phyloP scores from a whole-genome alignment of 2,113 vertebrate species.

The Symphodus melops region DNA sequence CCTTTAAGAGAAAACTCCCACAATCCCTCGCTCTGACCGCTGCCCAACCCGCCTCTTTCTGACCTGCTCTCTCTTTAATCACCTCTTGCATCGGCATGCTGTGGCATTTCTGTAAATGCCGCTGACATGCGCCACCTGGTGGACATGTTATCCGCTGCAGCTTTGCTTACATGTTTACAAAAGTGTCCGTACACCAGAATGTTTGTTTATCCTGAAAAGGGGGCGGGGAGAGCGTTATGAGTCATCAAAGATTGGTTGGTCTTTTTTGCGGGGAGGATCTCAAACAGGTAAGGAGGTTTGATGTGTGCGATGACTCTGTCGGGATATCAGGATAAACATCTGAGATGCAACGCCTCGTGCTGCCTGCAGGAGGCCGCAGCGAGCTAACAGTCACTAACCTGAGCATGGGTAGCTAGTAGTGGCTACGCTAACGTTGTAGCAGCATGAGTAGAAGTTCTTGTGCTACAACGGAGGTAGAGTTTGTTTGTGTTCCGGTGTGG shows the following conservation, averaged over 20 bases:
- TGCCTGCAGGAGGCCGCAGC: constrained; percentile 56
- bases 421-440: constrained; percentile 62
- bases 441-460: constrained; percentile 74
- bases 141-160: constrained; percentile 68
- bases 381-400: constrained; percentile 61
- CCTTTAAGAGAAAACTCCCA: constrained; percentile 59
- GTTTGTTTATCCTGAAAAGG: constrained; percentile 83
- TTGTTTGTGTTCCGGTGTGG: constrained; percentile 52
- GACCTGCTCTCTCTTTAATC: constrained; percentile 57
- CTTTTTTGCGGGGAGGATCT: background rate
- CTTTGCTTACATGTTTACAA: constrained; percentile 53
- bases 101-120: constrained; percentile 71
- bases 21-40: constrained; percentile 43
- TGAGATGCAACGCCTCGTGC: constrained; percentile 79
- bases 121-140: constrained; percentile 68
- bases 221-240: background rate
- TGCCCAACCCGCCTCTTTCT: constrained; percentile 30
- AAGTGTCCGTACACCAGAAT: constrained; percentile 34
- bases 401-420: constrained; percentile 69
- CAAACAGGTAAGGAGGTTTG: constrained; percentile 69
- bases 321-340: constrained; percentile 83
- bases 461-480: constrained; percentile 60
- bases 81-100: constrained; percentile 71
- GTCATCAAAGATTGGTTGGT: background rate
- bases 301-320: constrained; percentile 17